phyloP scores from a whole-genome alignment of 2,797 vertebrate genomes.

The Rhodeus uyekii region DNA sequence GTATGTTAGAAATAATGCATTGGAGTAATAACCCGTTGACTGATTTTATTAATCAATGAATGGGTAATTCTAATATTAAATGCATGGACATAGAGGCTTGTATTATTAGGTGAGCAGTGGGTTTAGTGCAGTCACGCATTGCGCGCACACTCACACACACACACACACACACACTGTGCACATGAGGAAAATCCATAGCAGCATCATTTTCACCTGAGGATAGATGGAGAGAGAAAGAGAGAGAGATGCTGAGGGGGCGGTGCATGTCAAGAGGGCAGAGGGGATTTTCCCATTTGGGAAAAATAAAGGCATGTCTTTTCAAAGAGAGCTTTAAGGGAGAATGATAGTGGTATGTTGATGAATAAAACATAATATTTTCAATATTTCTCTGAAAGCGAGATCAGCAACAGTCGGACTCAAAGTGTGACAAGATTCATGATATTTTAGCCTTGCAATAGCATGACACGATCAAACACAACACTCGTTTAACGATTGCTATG shows the following conservation, averaged over 20 bases:
- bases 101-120: neutral
- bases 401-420: no score
- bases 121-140: conserved; percentile 4
- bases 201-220: conserved; percentile 35
- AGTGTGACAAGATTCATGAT: neutral
- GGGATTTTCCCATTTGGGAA: conserved; percentile 8
- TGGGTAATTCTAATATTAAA: neutral
- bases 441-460: neutral
- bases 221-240: neutral
- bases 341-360: neutral
- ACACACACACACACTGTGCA: neutral
- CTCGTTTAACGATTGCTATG: neutral
- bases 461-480: no score
- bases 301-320: neutral
- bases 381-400: neutral
- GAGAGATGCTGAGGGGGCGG: conserved; percentile 1
- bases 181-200: conserved; percentile 21
- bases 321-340: neutral
- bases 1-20: neutral
- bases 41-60: neutral
- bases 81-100: neutral
- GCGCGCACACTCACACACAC: neutral
- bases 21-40: neutral
- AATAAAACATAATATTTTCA: neutral
- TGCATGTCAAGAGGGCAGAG: conserved; percentile 14